Base-by-base conservation (phyloP, 2,113 vertebrate species). In the Nettapus auritus region DNA sequence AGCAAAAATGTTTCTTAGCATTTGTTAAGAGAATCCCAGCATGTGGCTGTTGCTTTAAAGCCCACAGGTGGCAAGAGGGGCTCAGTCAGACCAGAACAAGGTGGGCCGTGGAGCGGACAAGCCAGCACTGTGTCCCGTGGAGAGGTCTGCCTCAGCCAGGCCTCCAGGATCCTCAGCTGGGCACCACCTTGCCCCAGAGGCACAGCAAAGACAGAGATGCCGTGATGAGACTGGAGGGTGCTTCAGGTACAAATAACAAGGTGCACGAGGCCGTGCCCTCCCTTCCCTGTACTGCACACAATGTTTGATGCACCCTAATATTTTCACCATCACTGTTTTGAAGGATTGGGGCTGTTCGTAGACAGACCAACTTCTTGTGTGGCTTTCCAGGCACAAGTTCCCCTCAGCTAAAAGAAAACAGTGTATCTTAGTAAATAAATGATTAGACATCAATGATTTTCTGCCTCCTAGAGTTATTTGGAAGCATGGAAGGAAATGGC, bases 361-460 rank as follows among this genome's bases (percentile, higher is more conserved):
- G 92, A 64, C 33, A 76, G 52, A 85, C 57, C 64, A 52, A 57
- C 77, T 94, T 90, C 55, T 68, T 83, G 88, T 76, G 56, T 64
- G 57, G 88, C 82, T 94, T 97, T 97, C 90, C 77, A 95, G 93
- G 86, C 92, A 64, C 76, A 87, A 88, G 95, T 96, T 96, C 87
- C 88, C 80, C 73, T 95, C 91, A 90, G 86, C 93, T 92, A 73
- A 92, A 91, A 90, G 89, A 93, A 95, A 92, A 93, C 92, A 77
- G 86, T 88, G 52, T 84, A 74, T 82, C 93, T 96, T 94, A 88
- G 92, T 97, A 93, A 97, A 97, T 97, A 95, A 96, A 96, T 92
- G 62, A 94, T 96, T 93, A 97, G 96, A 89, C 4, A 4, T 93
- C 93, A 97, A 94, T 90, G 96, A 96, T 96, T 97, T 97, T 97